Evolutionary conservation across 2,797 vertebrate species (phyloP).

Genomic region (Oreonectes daqikongensis): DNA sequence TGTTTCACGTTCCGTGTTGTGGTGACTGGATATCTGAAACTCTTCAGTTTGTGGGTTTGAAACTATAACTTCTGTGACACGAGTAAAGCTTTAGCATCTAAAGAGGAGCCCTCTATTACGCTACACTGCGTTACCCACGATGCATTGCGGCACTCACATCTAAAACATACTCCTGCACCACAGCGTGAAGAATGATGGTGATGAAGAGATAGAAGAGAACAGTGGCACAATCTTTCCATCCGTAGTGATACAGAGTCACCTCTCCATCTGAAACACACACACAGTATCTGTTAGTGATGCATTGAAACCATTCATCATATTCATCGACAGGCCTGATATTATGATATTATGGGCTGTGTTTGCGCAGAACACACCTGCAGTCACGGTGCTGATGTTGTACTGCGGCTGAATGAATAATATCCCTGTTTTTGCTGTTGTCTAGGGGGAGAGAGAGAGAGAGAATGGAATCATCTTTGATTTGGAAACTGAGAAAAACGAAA

Average conservation of each 20-base stretch:
- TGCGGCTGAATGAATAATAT: conserved; percentile 98
- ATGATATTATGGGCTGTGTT: not conserved
- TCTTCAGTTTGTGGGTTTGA: not conserved
- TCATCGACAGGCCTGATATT: not conserved
- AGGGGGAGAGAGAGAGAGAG: not conserved
- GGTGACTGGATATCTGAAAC: not conserved
- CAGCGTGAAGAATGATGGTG: conserved; percentile 91
- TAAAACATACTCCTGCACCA: conserved; percentile 96
- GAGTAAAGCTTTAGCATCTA: too few relatives aligned
- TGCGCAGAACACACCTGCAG: conserved; percentile 80
- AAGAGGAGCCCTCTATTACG: not conserved
- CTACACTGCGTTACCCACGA: conserved; percentile 26
- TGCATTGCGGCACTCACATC: conserved; percentile 83
- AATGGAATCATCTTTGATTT: too few relatives aligned
- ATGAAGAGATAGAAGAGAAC: conserved; percentile 95
- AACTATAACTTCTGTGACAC: not conserved
- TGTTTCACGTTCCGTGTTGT: not conserved
- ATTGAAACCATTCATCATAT: not conserved
- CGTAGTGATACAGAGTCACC: conserved; percentile 89
- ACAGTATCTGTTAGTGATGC: conserved; percentile 51
- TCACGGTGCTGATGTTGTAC: conserved; percentile 88
- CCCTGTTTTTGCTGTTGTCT: conserved; percentile 96
- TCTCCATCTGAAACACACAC: conserved; percentile 85
- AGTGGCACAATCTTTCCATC: conserved; percentile 90
- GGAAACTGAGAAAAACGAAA: not conserved